phyloP scores from a whole-genome alignment of 2,888 invertebrate species.

The Digitonthophagus gazella region DNA sequence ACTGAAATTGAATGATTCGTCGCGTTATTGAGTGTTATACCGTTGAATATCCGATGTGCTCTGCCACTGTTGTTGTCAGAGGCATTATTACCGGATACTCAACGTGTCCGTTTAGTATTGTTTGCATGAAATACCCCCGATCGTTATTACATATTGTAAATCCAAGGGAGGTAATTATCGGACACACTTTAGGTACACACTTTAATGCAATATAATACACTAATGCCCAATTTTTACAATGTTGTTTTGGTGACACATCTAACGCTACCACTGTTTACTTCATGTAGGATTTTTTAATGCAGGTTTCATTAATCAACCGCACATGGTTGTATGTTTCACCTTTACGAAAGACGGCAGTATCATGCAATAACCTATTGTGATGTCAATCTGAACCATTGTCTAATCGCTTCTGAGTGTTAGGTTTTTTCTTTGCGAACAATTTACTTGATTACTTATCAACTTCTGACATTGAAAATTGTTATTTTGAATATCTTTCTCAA shows the following conservation, averaged over 20 bases:
- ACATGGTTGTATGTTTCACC: neutral
- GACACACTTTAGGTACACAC: too few species aligned
- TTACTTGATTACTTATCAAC: too few species aligned
- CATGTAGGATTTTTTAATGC: neutral
- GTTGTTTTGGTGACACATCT: neutral
- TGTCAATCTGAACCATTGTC: neutral
- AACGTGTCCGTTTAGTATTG: too few species aligned
- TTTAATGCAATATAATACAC: too few species aligned
- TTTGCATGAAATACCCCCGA: too few species aligned
- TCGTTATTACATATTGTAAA: neutral
- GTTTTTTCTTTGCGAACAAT: too few species aligned
- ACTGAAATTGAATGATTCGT: neutral
- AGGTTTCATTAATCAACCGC: neutral
- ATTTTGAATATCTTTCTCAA: too few species aligned
- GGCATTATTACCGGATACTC: neutral
- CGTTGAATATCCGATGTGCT: neutral
- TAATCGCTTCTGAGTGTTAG: neutral
- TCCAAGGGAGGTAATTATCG: neutral
- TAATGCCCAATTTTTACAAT: too few species aligned
- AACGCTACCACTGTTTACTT: neutral
- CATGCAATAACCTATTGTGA: constrained; percentile 10
- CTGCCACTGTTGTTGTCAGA: neutral
- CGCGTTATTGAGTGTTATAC: neutral
- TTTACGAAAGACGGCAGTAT: constrained; percentile 1
- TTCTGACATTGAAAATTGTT: too few species aligned